Conservation (phyloP, 2,797 vertebrate species). For the Bucorvus abyssinicus region DNA sequence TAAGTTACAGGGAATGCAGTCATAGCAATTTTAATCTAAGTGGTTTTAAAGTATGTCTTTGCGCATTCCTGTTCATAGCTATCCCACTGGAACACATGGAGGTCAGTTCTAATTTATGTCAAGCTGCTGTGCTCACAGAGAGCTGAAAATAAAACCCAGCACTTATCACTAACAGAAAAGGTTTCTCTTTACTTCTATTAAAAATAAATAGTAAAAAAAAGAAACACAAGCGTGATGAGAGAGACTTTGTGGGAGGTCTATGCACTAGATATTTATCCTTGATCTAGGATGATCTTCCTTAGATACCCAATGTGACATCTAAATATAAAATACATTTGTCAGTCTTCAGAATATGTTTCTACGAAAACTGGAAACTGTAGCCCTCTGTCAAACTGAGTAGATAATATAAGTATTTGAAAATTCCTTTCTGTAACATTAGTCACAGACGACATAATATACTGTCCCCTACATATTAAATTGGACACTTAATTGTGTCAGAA, state of each 20-base stretch:
- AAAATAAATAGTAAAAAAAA: too few species aligned
- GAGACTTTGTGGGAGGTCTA: not conserved
- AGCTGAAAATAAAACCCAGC: not conserved
- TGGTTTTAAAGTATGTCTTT: not conserved
- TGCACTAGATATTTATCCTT: not conserved
- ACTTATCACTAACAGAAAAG: not conserved
- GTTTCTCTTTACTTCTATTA: not conserved
- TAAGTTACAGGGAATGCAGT: not conserved
- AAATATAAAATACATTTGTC: not conserved
- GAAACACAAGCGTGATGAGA: not conserved
- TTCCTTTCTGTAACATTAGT: not conserved
- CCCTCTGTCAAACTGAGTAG: not conserved
- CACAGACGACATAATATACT: not conserved
- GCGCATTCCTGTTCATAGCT: not conserved
- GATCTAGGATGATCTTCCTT: not conserved
- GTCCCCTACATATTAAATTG: not conserved
- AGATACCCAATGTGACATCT: not conserved
- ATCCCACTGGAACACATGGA: not conserved
- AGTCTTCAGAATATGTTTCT: not conserved
- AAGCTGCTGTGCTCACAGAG: not conserved
- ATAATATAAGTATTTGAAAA: not conserved
- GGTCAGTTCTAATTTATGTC: slow-evolving; percentile 34
- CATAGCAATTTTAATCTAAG: not conserved
- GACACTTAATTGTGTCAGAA: not conserved
- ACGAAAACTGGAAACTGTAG: not conserved